Evolutionary conservation across 2,113 vertebrate genomes (phyloP).

Genomic region (Anolis carolinensis): DNA sequence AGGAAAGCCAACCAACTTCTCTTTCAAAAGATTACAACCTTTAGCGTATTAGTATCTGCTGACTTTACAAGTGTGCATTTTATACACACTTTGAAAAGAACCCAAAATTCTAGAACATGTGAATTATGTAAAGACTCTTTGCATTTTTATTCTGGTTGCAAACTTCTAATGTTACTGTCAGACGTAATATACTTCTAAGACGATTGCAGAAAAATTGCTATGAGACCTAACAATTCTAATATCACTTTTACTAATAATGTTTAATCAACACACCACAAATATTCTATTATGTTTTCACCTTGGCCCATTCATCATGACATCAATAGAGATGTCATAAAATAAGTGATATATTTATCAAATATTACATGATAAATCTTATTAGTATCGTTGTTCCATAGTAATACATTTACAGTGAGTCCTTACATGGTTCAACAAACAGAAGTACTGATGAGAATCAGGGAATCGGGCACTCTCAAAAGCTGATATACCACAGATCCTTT

Average conservation of each 20-base stretch:
- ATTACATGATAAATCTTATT: no score
- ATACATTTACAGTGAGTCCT: background rate
- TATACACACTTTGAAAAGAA: conserved; percentile 73
- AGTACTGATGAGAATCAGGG: background rate
- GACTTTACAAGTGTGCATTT: conserved; percentile 71
- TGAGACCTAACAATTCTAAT: background rate
- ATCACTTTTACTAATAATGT: no score
- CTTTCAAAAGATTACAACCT: conserved; percentile 88
- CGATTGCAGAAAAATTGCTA: conserved; percentile 61
- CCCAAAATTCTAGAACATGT: conserved; percentile 78
- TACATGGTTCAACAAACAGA: background rate
- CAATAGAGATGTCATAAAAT: no score
- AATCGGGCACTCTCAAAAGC: background rate
- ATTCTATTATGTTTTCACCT: no score
- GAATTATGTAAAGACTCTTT: conserved; percentile 63
- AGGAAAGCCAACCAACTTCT: conserved; percentile 85
- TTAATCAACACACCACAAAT: no score
- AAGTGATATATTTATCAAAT: no score
- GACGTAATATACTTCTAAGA: conserved; percentile 73
- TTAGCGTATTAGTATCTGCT: conserved; percentile 81
- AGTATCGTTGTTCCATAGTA: background rate
- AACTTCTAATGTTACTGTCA: conserved; percentile 64
- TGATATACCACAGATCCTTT: background rate
- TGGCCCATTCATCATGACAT: no score
- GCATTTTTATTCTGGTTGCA: conserved; percentile 68